phyloP scores from a whole-genome alignment of 2,888 invertebrate species.

The Tenodera sinensis region DNA sequence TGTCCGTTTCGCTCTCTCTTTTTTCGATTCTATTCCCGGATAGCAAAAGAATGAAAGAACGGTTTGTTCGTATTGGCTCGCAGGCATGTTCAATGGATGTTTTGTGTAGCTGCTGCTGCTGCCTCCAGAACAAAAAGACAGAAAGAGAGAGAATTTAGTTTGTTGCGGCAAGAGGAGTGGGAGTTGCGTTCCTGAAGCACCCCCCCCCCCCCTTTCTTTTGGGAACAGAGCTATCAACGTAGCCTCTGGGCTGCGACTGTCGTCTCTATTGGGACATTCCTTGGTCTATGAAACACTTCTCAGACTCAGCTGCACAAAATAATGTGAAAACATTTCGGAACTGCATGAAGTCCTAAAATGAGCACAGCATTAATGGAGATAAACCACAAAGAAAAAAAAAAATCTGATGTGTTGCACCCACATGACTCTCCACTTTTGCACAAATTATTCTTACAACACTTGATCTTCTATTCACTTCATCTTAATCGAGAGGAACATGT shows the following conservation, averaged over 20 bases:
- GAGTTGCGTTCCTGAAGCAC: neutral
- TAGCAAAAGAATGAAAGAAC: neutral
- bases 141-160: neutral
- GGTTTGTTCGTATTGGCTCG: neutral
- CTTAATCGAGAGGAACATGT: too few relatives aligned
- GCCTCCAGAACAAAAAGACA: neutral
- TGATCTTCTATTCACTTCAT: too few relatives aligned
- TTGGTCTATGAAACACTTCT: neutral
- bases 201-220: neutral
- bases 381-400: too few relatives aligned
- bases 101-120: neutral
- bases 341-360: too few relatives aligned
- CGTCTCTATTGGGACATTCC: neutral
- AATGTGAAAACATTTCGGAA: too few relatives aligned
- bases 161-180: neutral
- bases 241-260: neutral
- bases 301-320: neutral
- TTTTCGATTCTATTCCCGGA: neutral
- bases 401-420: too few relatives aligned
- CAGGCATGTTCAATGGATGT: neutral
- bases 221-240: neutral
- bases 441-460: too few relatives aligned
- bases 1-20: neutral
- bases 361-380: too few relatives aligned
- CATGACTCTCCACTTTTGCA: too few relatives aligned